Conservation (phyloP, 2,797 vertebrate genomes). For the Chelidonichthys spinosus region DNA sequence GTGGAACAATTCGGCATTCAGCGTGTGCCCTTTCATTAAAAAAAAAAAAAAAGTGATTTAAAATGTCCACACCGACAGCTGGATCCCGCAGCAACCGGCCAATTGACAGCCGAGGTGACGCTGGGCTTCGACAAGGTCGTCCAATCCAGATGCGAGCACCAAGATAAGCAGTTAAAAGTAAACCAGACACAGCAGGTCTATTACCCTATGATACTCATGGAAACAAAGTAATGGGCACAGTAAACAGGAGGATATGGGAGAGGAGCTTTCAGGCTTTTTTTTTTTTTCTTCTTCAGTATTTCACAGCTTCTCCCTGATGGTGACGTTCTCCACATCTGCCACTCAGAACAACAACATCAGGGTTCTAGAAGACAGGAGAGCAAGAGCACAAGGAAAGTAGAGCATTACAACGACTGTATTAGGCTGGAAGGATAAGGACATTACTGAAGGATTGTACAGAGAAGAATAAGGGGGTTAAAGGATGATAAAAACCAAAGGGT, state of each 20-base stretch:
- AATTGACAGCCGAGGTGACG: constrained; percentile 20
- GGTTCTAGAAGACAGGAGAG: constrained; percentile 68
- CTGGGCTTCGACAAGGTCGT: constrained; percentile 13
- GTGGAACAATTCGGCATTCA: constrained; percentile 23
- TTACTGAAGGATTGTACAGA: not conserved
- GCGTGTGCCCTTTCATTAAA: constrained; percentile 15
- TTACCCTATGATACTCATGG: constrained; percentile 55
- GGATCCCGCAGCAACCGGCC: constrained; percentile 37
- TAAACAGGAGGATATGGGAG: constrained; percentile 60
- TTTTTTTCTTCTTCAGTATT: constrained; percentile 54
- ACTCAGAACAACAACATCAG: constrained; percentile 65
- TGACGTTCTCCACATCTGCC: constrained; percentile 53
- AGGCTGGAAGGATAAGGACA: not conserved
- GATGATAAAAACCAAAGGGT: not conserved
- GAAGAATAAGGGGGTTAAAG: constrained; percentile 7
- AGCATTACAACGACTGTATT: not conserved
- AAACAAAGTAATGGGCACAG: constrained; percentile 66
- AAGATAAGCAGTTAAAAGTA: constrained; percentile 57
- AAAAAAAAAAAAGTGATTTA: constrained; percentile 4
- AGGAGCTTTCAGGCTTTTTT: constrained; percentile 58
- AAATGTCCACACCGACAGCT: constrained; percentile 27
- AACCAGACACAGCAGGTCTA: constrained; percentile 57
- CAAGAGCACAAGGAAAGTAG: constrained; percentile 19
- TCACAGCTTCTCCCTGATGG: constrained; percentile 53
- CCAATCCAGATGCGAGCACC: constrained; percentile 61